phyloP scores from a whole-genome alignment of 2,113 vertebrate genomes.

The Cervus canadensis region DNA sequence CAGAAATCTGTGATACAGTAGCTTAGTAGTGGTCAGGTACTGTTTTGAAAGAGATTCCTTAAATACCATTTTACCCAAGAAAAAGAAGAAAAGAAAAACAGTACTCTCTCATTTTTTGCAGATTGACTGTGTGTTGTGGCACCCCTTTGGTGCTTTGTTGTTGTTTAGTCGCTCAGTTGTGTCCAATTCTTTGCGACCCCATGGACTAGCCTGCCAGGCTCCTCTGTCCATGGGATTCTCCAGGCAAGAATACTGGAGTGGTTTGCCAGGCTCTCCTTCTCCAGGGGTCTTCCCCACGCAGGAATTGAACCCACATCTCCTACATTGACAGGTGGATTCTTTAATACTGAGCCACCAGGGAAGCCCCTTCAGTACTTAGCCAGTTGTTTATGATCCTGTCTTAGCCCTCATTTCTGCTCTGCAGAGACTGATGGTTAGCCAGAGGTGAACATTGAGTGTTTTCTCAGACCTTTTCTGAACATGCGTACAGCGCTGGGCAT shows the following conservation, averaged over 20 bases:
- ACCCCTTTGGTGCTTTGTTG: background rate
- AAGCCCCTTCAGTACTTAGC: background rate
- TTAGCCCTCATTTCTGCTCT: background rate
- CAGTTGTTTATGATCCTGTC: background rate
- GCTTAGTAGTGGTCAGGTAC: background rate
- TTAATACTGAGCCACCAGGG: background rate
- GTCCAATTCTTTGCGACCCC: background rate
- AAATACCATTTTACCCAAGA: background rate
- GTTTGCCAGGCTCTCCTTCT: background rate
- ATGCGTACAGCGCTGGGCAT: background rate
- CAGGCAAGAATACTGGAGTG: background rate
- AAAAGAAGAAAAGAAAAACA: background rate
- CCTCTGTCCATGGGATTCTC: background rate
- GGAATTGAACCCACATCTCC: background rate
- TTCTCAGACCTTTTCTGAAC: background rate
- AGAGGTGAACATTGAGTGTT: background rate
- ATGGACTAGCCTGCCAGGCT: background rate
- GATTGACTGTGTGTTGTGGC: background rate
- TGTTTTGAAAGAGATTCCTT: constrained; percentile 13
- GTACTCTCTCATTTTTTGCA: background rate
- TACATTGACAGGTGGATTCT: background rate
- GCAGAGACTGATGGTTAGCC: background rate
- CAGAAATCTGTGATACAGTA: background rate
- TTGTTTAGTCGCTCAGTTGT: background rate
- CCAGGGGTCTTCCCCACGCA: background rate